A percentile compares a stretch with the other conserved stretches of the same genome.
These are phyloP conservation scores for Phataginus tetradactyla DNA, from an alignment of 2,797 vertebrate genomes.

Conservation along the genomic window DNA sequence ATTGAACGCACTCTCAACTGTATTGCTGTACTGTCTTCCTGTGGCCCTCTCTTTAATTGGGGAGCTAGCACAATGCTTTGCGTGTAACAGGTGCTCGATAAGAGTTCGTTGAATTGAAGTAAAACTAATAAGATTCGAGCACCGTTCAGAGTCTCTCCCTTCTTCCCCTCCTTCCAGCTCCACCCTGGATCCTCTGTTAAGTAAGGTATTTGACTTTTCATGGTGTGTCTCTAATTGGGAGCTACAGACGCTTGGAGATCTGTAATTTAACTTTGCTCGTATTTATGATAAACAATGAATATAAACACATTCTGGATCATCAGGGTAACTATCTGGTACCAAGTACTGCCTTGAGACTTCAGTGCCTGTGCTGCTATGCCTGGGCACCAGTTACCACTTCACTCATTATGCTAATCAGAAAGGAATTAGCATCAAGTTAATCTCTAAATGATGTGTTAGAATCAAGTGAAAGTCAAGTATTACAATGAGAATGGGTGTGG, in stretches of 20 bases:
- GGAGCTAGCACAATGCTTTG: neutral
- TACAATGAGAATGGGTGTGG: neutral
- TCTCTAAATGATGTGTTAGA: neutral
- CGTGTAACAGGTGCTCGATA: neutral
- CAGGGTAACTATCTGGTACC: neutral
- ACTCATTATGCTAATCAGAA: neutral
- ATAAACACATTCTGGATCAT: neutral
- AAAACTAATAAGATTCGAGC: neutral
- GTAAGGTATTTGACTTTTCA: neutral
- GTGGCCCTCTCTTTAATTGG: neutral
- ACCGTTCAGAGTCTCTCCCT: neutral
- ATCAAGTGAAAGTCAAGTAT: neutral
- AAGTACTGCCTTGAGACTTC: neutral
- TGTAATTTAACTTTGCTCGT: neutral
- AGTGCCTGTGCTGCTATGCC: neutral
- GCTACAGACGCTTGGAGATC: neutral
- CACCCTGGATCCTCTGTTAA: neutral
- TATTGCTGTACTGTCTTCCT: neutral
- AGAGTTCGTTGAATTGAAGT: neutral
- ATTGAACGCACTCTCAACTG: neutral
- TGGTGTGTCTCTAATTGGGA: neutral
- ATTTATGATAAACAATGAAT: constrained; percentile 12
- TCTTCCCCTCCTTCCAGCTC: neutral
- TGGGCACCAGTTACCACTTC: neutral
- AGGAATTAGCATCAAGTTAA: neutral